phyloP scores from a whole-genome alignment of 2,797 vertebrate genomes.

The Alauda arvensis region DNA sequence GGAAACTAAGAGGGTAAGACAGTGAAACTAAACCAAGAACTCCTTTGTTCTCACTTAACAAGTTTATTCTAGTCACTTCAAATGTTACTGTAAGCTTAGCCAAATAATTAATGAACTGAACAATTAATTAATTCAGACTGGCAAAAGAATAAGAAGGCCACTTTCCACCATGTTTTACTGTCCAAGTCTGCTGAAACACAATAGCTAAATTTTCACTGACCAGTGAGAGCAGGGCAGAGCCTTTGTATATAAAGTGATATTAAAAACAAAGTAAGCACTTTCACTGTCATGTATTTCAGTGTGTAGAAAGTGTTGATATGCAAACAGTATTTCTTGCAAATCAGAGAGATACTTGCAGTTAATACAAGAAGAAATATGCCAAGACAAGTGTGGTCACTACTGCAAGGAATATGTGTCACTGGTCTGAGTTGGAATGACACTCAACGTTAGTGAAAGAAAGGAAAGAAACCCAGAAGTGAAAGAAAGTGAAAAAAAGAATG shows the following conservation, averaged over 20 bases:
- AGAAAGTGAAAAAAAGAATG: rapidly evolving
- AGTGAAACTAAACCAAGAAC: neutral
- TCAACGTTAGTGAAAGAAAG: constrained; percentile 13
- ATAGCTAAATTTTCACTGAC: neutral
- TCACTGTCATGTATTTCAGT: neutral
- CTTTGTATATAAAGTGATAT: neutral
- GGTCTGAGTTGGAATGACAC: constrained; percentile 42
- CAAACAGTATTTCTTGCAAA: neutral
- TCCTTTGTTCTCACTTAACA: neutral
- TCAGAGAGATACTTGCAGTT: constrained; percentile 36
- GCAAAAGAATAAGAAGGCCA: neutral
- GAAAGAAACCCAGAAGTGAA: constrained; percentile 42
- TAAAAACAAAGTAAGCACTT: neutral
- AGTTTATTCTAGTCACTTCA: neutral
- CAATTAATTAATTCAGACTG: neutral
- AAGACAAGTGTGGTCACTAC: neutral
- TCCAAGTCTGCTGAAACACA: neutral
- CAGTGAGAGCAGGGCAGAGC: neutral
- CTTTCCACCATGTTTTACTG: neutral
- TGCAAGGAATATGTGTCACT: constrained; percentile 10
- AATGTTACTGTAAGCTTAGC: neutral
- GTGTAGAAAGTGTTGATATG: neutral
- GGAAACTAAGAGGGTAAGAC: neutral
- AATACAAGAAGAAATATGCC: neutral
- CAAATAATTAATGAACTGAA: neutral